Conservation (phyloP, 1,140 invertebrate species). For the Octopus bimaculoides region DNA sequence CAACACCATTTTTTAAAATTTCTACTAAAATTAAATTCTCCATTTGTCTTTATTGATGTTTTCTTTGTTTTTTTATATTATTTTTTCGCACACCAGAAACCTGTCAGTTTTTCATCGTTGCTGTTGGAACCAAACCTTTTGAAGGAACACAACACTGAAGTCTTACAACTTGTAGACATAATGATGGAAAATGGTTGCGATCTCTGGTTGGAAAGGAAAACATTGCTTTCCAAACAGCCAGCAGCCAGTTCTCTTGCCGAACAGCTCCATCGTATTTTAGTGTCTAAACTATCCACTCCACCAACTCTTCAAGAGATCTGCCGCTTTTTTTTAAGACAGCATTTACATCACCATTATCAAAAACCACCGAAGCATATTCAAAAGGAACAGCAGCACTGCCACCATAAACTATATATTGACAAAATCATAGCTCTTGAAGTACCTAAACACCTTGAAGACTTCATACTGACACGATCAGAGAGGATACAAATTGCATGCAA, state of each 20-base stretch:
- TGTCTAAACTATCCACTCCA: neutral
- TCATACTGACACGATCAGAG: neutral
- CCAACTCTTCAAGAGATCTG: neutral
- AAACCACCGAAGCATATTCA: neutral
- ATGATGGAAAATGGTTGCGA: neutral
- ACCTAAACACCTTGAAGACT: neutral
- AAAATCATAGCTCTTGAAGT: neutral
- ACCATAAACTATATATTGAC: neutral
- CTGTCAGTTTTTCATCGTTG: neutral
- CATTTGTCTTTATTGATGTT: neutral
- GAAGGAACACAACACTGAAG: neutral
- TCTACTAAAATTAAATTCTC: neutral
- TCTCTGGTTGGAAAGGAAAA: neutral
- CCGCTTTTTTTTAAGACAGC: neutral
- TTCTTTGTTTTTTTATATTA: neutral
- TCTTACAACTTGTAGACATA: neutral
- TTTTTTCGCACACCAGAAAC: neutral
- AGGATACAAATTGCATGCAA: neutral
- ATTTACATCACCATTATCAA: neutral
- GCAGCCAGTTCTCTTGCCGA: neutral
- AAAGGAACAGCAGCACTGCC: too few relatives aligned
- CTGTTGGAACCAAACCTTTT: neutral
- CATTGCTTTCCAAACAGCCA: neutral
- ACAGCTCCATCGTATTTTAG: neutral
- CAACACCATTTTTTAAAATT: neutral